Base-by-base conservation (phyloP, 2,113 vertebrate species). In the Sapajus apella region DNA sequence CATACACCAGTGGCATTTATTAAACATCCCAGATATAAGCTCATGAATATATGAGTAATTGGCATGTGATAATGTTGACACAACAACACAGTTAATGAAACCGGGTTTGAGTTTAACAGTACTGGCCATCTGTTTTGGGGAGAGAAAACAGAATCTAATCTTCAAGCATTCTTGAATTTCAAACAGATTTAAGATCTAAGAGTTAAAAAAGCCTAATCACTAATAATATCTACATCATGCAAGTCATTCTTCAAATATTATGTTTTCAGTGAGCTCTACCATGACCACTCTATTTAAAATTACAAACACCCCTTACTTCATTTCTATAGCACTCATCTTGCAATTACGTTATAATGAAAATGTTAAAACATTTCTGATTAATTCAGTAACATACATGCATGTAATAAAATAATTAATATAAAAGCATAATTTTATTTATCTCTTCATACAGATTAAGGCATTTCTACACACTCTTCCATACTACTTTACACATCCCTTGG, bases 241-340 rank as follows among this genome's bases (percentile, higher is more conserved):
- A 85, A 11, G 0, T 80, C 40, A 82, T 95, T 37, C 8, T 20
- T 72, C 17, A 5, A 91, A 23, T 52, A 35, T 52, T 23, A 20
- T 35, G 20, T 91, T 84, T 80, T 35, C 40, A n/a, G 25, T 18
- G 23, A 61, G 25, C 56, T 56, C 16, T n/a, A 50, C 32, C 7
- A 16, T 40, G 27, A 68, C 6, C 43, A 70, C 20, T 2, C 10
- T 40, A 16, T 68, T 89, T 68, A 81, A 43, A 90, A 45, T 30
- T 9, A 2, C 1, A 73, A 73, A 14, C 6, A 43, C 2, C 3
- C 5, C 7, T 52, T 14, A 21, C 2, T 56, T 80, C 12, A 56
- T 5, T 37, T 91, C 27, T 37, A 2, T 32, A 27, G 3, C 27
- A 87, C 7, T 70, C n/a, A 52, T 0, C 0, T 18, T 23, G 30